phyloP scores from a whole-genome alignment of 2,113 vertebrate genomes.

The Rhabdomys dilectus region DNA sequence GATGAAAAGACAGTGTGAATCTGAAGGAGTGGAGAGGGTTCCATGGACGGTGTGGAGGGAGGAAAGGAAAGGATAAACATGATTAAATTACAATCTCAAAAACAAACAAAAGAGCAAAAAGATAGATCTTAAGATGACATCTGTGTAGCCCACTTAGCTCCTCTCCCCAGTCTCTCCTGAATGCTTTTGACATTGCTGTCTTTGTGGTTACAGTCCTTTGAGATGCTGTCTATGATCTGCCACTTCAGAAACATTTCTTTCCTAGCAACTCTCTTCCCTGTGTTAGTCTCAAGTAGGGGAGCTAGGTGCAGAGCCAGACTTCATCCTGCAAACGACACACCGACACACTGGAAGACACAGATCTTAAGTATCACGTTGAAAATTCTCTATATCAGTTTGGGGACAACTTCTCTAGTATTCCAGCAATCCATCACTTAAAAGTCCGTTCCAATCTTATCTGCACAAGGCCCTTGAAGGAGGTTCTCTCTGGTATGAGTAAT shows the following conservation, averaged over 20 bases:
- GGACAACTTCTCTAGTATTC: neutral
- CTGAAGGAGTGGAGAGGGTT: neutral
- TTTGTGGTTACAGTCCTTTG: neutral
- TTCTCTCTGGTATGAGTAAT: neutral
- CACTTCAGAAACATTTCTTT: neutral
- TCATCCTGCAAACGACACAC: neutral
- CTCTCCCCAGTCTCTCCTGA: neutral
- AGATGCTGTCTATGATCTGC: neutral
- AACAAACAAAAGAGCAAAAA: neutral
- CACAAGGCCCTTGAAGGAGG: neutral
- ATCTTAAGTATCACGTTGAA: neutral
- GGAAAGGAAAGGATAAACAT: neutral
- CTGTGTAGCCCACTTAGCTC: neutral
- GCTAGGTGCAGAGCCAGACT: conserved; percentile 8
- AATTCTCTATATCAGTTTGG: neutral
- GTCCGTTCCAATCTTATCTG: neutral
- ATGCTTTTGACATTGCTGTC: neutral
- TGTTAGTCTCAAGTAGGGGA: neutral
- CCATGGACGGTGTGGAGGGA: neutral
- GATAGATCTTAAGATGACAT: neutral
- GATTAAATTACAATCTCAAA: too few species aligned
- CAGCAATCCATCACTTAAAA: neutral
- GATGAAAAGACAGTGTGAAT: neutral
- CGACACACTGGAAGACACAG: neutral
- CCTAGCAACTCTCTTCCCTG: neutral